phyloP scores from a whole-genome alignment of 2,113 vertebrate genomes.

The Mesembrinibis cayennensis region DNA sequence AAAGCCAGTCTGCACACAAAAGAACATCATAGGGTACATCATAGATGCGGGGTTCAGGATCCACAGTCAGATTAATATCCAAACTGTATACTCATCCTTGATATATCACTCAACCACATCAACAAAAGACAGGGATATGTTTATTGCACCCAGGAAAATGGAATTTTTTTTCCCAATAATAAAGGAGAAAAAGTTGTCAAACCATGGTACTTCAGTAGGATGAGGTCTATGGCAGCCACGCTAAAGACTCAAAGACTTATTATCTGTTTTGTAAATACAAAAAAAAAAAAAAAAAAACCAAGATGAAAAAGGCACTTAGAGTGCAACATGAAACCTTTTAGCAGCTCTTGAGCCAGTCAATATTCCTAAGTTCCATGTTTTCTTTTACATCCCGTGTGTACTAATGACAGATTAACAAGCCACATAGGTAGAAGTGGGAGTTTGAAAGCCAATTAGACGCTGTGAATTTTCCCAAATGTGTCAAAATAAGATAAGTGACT shows the following conservation, averaged over 20 bases:
- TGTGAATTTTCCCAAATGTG: slow-evolving; percentile 50
- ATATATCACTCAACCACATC: background rate
- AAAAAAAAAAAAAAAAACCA: background rate
- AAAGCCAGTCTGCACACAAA: background rate
- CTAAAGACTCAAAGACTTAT: background rate
- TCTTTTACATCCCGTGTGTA: background rate
- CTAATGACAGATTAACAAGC: slow-evolving; percentile 55
- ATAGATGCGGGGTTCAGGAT: background rate
- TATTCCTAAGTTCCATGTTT: background rate
- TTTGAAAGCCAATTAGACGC: slow-evolving; percentile 59
- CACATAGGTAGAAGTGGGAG: slow-evolving; percentile 61
- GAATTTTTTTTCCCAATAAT: background rate
- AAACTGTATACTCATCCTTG: background rate
- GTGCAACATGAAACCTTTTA: slow-evolving; percentile 5
- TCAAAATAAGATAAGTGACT: slow-evolving; percentile 70
- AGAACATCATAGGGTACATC: background rate
- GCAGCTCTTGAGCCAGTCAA: background rate
- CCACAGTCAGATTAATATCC: background rate
- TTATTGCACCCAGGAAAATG: background rate
- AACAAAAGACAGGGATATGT: background rate
- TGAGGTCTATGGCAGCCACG: background rate
- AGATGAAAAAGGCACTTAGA: background rate
- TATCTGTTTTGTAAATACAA: background rate
- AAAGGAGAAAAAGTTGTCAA: background rate
- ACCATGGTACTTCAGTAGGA: background rate